Conservation (phyloP, 2,888 invertebrate genomes). For the Dryococelus australis region DNA sequence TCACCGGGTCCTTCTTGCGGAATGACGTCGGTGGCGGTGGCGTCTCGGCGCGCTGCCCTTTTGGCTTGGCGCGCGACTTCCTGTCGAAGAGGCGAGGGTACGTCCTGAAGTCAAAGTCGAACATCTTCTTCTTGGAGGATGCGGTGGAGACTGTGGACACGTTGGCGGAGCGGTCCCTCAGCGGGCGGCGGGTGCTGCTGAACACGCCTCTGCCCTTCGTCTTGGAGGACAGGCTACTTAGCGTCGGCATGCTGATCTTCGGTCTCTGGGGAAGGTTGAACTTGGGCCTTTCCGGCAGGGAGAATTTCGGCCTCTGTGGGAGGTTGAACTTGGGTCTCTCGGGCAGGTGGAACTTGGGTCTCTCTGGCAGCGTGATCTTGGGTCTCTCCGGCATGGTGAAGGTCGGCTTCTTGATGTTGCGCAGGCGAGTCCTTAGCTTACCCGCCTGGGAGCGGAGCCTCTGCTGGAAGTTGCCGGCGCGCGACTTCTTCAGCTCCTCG, state of each 20-base stretch:
- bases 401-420: slow-evolving; percentile 67
- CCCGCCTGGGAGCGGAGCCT: slow-evolving; percentile 75
- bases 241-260: slow-evolving; percentile 42
- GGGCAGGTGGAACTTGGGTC: slow-evolving; percentile 69
- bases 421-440: slow-evolving; percentile 73
- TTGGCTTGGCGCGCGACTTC: slow-evolving; percentile 56
- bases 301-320: slow-evolving; percentile 63
- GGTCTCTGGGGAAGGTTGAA: slow-evolving; percentile 60
- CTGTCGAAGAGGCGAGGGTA: slow-evolving; percentile 73
- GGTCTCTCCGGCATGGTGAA: slow-evolving; percentile 60
- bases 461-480: slow-evolving; percentile 62
- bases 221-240: slow-evolving; percentile 8
- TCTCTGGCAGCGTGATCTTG: slow-evolving; percentile 64
- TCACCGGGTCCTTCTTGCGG: slow-evolving; percentile 61
- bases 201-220: slow-evolving; percentile 28
- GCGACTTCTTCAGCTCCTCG: slow-evolving; percentile 54
- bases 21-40: slow-evolving; percentile 71
- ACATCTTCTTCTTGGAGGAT: slow-evolving; percentile 65
- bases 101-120: slow-evolving; percentile 77
- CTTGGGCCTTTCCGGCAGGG: slow-evolving; percentile 67
- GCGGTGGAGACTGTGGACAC: slow-evolving; percentile 57
- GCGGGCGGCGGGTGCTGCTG: slow-evolving; percentile 43
- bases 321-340: slow-evolving; percentile 67
- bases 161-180: slow-evolving; percentile 40
- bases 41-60: slow-evolving; percentile 58